These are phyloP conservation scores for Eubucco bourcierii DNA, from an alignment of 2,113 vertebrate genomes.

Conservation along the genomic window DNA sequence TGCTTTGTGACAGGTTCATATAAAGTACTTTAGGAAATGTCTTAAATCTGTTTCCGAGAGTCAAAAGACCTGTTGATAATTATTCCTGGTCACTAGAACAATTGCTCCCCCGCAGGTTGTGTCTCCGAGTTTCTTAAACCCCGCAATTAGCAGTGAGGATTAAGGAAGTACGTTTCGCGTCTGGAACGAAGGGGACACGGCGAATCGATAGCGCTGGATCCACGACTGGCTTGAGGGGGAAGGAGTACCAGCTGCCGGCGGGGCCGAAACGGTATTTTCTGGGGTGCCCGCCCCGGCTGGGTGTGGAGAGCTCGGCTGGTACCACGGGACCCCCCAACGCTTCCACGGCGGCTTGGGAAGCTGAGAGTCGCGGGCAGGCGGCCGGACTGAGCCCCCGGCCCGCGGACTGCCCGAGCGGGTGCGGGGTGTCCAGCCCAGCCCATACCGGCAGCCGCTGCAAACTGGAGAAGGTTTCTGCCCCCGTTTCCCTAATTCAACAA, in stretches of 20 bases:
- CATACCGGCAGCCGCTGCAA: background rate
- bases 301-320: background rate
- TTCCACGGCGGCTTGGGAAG: too few species aligned
- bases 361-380: background rate
- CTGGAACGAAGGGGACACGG: background rate
- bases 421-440: background rate
- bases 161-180: conserved; percentile 18
- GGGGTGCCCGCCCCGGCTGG: background rate
- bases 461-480: background rate
- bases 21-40: background rate
- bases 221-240: background rate
- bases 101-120: conserved; percentile 42
- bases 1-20: background rate
- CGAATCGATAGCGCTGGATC: background rate
- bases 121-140: conserved; percentile 54
- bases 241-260: background rate
- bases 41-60: background rate
- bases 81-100: conserved; percentile 2
- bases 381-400: background rate
- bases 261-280: background rate
- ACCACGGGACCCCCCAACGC: background rate
- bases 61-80: conserved; percentile 21
- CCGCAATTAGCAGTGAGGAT: conserved; percentile 10
- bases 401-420: background rate
- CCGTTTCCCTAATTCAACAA: background rate